Conservation (phyloP, 2,888 invertebrate species). For the Andrena trimmerana region DNA sequence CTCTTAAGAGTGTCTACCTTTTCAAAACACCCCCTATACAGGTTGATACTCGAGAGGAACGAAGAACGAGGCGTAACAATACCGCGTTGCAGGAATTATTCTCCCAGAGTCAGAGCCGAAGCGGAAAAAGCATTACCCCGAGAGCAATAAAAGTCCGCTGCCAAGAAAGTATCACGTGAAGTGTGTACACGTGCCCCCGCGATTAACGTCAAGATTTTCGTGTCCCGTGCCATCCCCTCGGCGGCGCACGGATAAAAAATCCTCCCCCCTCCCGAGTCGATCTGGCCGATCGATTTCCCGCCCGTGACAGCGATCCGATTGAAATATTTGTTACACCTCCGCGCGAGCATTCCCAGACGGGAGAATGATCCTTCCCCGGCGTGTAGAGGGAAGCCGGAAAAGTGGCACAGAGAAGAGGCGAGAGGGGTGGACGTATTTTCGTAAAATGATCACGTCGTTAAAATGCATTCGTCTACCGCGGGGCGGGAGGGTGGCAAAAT, state of each 20-base stretch:
- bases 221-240: constrained; percentile 13
- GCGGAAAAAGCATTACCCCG: constrained; percentile 58
- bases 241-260: constrained; percentile 21
- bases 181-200: constrained; percentile 49
- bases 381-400: background rate
- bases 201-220: constrained; percentile 66
- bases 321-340: constrained; percentile 13
- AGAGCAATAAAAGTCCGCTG: constrained; percentile 65
- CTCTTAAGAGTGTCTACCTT: background rate
- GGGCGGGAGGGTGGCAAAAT: constrained; percentile 25
- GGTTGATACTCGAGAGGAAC: background rate
- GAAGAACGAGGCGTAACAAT: constrained; percentile 15
- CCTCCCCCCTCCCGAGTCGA: too few species aligned
- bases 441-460: constrained; percentile 55
- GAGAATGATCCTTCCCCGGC: background rate
- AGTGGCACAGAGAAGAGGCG: background rate
- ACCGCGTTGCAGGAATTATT: constrained; percentile 56
- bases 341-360: constrained; percentile 1
- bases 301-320: constrained; percentile 9
- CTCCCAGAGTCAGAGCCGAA: constrained; percentile 53
- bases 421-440: constrained; percentile 9
- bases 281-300: background rate
- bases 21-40: background rate
- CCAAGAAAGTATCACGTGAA: constrained; percentile 61
- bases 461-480: constrained; percentile 49